phyloP scores from a whole-genome alignment of 1,140 invertebrate species.

The Plodia interpunctella region DNA sequence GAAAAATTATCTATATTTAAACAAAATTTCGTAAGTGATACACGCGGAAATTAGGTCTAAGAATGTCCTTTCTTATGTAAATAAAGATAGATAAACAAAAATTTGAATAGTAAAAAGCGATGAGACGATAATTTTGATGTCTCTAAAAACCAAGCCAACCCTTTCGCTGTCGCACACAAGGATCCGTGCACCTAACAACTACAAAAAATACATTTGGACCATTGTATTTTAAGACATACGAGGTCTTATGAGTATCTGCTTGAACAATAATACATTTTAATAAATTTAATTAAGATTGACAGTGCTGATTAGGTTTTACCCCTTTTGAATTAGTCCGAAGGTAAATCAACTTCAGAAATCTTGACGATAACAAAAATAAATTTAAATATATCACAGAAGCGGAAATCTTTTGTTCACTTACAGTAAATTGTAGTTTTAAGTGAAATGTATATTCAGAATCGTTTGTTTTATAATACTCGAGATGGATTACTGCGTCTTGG shows the following conservation, averaged over 20 bases:
- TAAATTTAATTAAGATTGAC: constrained; percentile 75
- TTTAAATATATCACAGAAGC: constrained; percentile 36
- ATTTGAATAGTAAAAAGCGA: constrained; percentile 54
- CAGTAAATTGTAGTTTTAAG: constrained; percentile 48
- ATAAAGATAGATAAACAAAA: constrained; percentile 29
- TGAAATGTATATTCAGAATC: constrained; percentile 37
- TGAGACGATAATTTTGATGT: constrained; percentile 55
- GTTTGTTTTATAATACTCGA: constrained; percentile 59
- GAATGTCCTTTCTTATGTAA: constrained; percentile 22
- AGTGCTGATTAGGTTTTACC: constrained; percentile 56
- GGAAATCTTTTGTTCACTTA: constrained; percentile 29
- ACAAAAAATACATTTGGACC: constrained; percentile 63
- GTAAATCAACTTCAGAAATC: constrained; percentile 8
- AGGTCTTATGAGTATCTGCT: constrained; percentile 57
- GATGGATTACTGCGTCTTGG: constrained; percentile 55
- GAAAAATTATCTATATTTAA: not conserved
- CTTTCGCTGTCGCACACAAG: constrained; percentile 56
- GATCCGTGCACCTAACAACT: constrained; percentile 51
- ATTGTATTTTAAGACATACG: constrained; percentile 62
- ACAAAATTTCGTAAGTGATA: not conserved
- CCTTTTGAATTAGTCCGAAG: constrained; percentile 23
- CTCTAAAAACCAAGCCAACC: constrained; percentile 54
- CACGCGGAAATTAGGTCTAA: not conserved
- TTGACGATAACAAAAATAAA: constrained; percentile 19
- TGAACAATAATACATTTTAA: constrained; percentile 72